phyloP scores from a whole-genome alignment of 2,113 vertebrate genomes.

The Malurus cyaneus region DNA sequence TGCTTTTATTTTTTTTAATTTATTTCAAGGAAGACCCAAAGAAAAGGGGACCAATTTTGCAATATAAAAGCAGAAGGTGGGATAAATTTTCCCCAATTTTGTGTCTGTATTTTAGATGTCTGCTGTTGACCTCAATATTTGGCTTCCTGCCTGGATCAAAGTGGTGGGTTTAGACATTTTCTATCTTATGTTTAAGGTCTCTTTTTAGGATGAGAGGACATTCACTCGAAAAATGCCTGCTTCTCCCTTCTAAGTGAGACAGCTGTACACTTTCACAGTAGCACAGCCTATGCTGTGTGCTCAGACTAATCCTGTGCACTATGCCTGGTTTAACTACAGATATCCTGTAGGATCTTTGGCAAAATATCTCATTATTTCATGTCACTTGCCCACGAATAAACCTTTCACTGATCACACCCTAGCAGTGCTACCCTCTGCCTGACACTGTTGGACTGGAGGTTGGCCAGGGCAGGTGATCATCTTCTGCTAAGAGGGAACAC shows the following conservation, averaged over 20 bases:
- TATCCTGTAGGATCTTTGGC: not conserved
- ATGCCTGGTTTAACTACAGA: not conserved
- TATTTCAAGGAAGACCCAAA: not conserved
- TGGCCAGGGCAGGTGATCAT: not conserved
- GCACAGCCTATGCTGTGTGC: not conserved
- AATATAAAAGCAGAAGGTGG: not conserved
- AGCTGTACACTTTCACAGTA: not conserved
- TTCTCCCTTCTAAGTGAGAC: not conserved
- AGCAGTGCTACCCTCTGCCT: not conserved
- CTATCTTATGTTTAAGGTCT: not conserved
- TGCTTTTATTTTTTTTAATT: no score
- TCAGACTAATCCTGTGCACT: not conserved
- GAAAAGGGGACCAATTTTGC: not conserved
- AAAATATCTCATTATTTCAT: not conserved
- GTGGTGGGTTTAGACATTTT: not conserved
- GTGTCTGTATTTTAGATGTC: not conserved
- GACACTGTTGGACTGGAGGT: not conserved
- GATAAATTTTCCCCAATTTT: not conserved
- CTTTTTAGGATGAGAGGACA: not conserved
- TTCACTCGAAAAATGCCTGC: not conserved
- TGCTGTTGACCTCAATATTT: not conserved
- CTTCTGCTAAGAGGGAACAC: not conserved
- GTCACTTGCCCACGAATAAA: not conserved
- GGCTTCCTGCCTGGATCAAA: not conserved
- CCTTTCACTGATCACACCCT: fast-evolving